Conservation (phyloP, 2,113 vertebrate species). For the Oceanites oceanicus region DNA sequence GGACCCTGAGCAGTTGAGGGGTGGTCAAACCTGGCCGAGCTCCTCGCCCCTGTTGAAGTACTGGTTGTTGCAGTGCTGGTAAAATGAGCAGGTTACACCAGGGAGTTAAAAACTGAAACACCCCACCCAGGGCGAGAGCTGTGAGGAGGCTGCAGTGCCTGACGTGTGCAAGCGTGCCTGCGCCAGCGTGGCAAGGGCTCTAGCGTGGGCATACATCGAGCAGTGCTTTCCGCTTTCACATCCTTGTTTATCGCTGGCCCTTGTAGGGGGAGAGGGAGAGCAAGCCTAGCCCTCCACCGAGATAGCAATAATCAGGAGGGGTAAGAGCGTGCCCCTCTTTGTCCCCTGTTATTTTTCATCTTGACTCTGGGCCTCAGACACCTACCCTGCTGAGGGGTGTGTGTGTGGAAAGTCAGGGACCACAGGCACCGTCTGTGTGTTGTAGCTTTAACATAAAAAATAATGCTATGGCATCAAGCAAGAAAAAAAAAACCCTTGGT, state of each 20-base stretch:
- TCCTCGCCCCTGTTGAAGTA: not conserved
- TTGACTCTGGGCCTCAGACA: not conserved
- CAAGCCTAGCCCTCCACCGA: not conserved
- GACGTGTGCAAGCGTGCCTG: not conserved
- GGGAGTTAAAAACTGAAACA: not conserved
- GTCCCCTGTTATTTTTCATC: not conserved
- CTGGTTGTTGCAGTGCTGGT: not conserved
- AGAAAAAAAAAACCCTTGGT: not conserved
- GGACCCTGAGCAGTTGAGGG: not conserved
- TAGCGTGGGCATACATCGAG: not conserved
- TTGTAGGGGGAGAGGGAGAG: not conserved
- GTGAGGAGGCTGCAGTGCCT: not conserved
- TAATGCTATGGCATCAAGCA: not conserved
- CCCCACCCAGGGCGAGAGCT: not conserved
- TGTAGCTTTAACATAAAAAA: not conserved
- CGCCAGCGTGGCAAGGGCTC: not conserved
- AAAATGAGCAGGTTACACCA: not conserved
- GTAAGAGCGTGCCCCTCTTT: not conserved
- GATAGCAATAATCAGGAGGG: not conserved
- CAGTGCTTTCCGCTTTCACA: not conserved
- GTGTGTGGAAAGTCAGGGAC: not conserved
- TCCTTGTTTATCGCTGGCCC: not conserved
- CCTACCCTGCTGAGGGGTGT: not conserved
- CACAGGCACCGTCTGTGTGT: fast-evolving
- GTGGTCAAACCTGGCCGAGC: not conserved